A percentile compares a stretch with the other conserved stretches of the same genome.
Conservation (phyloP, 2,797 vertebrate species). For the Miichthys miiuy region DNA sequence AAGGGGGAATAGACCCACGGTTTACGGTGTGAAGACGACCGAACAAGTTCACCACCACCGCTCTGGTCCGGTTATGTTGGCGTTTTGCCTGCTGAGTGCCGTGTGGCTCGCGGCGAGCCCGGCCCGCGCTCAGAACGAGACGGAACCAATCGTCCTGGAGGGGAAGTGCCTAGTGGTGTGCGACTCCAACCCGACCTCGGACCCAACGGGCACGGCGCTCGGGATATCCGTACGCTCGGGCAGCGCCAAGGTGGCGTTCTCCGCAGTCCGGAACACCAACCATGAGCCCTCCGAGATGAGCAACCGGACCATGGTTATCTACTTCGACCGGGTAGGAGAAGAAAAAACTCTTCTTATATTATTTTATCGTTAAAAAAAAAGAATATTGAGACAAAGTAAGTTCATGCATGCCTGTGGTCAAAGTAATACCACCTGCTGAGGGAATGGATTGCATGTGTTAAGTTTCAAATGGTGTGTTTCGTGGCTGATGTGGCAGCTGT, state of each 20-base stretch:
- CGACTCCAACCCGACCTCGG: slow-evolving; percentile 96
- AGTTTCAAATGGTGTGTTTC: slow-evolving; percentile 20
- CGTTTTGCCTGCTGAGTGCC: slow-evolving; percentile 87
- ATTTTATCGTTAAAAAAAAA: background rate
- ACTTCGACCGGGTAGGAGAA: slow-evolving; percentile 94
- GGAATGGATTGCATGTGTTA: background rate
- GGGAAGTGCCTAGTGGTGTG: slow-evolving; percentile 98
- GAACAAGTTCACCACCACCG: slow-evolving; percentile 35
- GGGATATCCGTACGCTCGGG: slow-evolving; percentile 98
- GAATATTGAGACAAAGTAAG: background rate
- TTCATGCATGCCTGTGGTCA: background rate
- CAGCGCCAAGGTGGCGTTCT: slow-evolving; percentile 97
- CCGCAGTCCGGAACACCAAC: slow-evolving; percentile 97
- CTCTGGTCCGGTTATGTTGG: slow-evolving; percentile 84
- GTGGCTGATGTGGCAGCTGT: background rate
- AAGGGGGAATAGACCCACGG: slow-evolving; percentile 64
- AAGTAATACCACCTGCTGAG: background rate
- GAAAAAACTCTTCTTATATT: background rate
- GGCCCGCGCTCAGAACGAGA: slow-evolving; percentile 92
- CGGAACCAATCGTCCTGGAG: slow-evolving; percentile 96
- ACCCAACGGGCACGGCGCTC: slow-evolving; percentile 95
- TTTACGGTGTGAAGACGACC: slow-evolving; percentile 65
- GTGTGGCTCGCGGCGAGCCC: slow-evolving; percentile 87
- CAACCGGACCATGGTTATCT: slow-evolving; percentile 98
- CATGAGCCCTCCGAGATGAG: slow-evolving; percentile 99